phyloP scores from a whole-genome alignment of 2,888 invertebrate species.

The Tanytarsus gracilentus region DNA sequence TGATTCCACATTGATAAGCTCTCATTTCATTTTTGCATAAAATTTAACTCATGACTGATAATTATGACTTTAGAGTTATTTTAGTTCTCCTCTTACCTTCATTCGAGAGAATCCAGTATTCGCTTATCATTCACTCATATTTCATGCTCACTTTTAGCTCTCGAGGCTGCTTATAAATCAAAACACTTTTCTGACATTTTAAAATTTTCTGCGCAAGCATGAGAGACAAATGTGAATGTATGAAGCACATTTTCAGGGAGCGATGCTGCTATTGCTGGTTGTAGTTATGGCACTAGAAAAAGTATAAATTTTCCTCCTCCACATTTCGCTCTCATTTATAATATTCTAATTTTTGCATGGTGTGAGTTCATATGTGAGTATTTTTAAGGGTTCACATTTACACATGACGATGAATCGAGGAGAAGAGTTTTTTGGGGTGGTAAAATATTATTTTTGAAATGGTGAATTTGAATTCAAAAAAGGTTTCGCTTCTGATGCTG shows the following conservation, averaged over 20 bases:
- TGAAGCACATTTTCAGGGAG: not conserved
- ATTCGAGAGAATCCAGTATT: not conserved
- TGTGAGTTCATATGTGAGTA: too few relatives aligned
- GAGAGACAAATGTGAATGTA: not conserved
- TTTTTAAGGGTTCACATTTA: too few relatives aligned
- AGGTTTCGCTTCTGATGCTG: not conserved
- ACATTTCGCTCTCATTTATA: too few relatives aligned
- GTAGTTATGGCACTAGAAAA: not conserved
- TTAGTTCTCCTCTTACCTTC: not conserved
- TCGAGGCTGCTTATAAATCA: constrained; percentile 24
- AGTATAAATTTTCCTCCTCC: not conserved
- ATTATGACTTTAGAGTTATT: too few relatives aligned
- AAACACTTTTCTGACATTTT: constrained; percentile 25
- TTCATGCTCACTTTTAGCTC: constrained; percentile 20
- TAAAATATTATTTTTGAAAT: not conserved
- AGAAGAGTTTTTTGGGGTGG: not conserved
- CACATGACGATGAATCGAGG: not conserved
- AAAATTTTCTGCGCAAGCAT: constrained; percentile 11
- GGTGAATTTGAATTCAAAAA: not conserved
- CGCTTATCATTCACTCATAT: constrained; percentile 3
- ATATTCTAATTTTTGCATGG: too few relatives aligned
- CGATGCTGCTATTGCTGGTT: too few relatives aligned
- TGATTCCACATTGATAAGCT: too few relatives aligned
- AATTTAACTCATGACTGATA: too few relatives aligned
- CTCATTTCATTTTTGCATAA: too few relatives aligned